Evolutionary conservation across 2,113 vertebrate species (phyloP).

Genomic region (Petrocephalus microphthalmus): DNA sequence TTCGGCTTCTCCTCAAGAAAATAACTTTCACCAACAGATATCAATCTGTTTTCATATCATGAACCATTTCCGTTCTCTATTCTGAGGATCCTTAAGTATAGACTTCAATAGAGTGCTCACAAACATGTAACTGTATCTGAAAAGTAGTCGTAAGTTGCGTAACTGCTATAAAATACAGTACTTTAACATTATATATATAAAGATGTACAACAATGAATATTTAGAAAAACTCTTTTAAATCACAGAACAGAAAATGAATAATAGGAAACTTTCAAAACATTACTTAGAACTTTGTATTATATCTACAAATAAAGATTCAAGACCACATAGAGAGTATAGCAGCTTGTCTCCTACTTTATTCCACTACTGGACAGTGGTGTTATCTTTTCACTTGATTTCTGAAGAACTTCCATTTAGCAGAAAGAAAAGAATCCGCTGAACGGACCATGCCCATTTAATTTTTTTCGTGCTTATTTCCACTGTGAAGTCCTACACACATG

Average conservation of each 20-base stretch:
- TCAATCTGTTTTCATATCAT: conserved; percentile 25
- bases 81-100: not conserved
- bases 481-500: not conserved
- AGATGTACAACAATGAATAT: not conserved
- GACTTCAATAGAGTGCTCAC: not conserved
- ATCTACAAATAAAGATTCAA: not conserved
- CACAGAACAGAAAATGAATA: not conserved
- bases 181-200: not conserved
- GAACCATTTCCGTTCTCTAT: conserved; percentile 19
- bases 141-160: not conserved
- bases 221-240: not conserved
- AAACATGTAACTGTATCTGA: not conserved
- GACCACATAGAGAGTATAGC: not conserved
- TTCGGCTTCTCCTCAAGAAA: conserved; percentile 32
- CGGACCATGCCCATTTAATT: not conserved
- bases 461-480: not conserved
- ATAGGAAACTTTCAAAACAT: not conserved
- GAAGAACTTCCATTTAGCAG: not conserved
- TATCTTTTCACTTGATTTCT: not conserved
- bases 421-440: not conserved
- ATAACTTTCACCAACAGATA: conserved; percentile 20
- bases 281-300: not conserved
- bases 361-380: not conserved
- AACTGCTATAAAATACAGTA: not conserved
- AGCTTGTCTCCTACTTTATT: not conserved